Base-by-base conservation (phyloP, 2,888 invertebrate species). In the Stomorhina lunata region DNA sequence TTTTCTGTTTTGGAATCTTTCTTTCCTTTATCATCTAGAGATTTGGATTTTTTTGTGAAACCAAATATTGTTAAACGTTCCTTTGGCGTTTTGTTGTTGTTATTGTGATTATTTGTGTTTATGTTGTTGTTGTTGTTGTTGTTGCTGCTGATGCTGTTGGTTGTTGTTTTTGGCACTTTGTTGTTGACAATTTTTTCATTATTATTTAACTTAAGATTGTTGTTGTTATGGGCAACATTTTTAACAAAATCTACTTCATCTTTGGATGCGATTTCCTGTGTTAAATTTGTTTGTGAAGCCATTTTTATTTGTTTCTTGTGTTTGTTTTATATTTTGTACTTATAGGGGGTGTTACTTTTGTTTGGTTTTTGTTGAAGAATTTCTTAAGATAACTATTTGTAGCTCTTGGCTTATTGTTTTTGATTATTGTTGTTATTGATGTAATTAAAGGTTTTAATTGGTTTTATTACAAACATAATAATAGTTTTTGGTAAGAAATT, bases 221-320 rank as follows among this genome's bases (percentile, higher is more conserved):
- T 81, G 80, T 80, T 87, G 66, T 86, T 87, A 29, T 81, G 86
- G 75, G 86, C 77, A 32, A 84, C 77, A 43, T 80, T 83, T 66
- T 59, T 82, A 29, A 90, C 87, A 82, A 90, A 91, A 85, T 90
- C 91, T 40, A 90, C 90, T 86, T 90, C 91, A 87, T 91, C 91
- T 86, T 87, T 87, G 84, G 86, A 87, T 27, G 63, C 9, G 20
- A 12, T 72, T 66, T 61, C 72, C 32, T 53, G 69, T 43, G 22
- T 17, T 45, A 63, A 55, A 73, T 61, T 61, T 63, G 43, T 61
- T 20, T n/a, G 10, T 40, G 65, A n/a, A 57, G 63, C 76, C 80
- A 80, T 76, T 0, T 34, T 45, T n/a, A n/a, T n/a, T 43, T n/a
- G 63, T 17, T 17, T 12, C 57, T 45, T 63, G 4, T 34, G 48